Conservation (phyloP, 2,888 invertebrate genomes). For the Leptopilina syphax region DNA sequence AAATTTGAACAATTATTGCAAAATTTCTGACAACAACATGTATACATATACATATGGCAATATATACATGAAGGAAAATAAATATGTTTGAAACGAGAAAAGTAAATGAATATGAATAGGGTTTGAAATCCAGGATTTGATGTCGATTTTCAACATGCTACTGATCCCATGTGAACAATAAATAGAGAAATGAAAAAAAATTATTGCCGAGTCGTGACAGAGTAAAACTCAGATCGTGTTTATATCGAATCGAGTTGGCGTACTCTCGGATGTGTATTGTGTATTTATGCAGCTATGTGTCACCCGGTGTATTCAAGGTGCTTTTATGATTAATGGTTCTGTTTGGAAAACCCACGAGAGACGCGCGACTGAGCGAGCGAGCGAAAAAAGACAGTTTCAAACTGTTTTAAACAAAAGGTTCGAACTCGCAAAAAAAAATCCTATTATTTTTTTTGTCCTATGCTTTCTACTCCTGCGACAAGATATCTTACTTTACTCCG, state of each 20-base stretch:
- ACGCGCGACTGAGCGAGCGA: no score
- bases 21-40: no score
- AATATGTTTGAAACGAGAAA: background rate
- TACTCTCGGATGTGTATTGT: constrained; percentile 1
- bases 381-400: background rate
- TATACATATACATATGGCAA: no score
- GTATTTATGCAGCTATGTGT: constrained; percentile 27
- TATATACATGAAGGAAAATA: background rate
- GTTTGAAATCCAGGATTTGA: background rate
- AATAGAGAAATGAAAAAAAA: constrained; percentile 1
- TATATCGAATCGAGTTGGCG: background rate
- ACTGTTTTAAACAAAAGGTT: constrained; percentile 28
- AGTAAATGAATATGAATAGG: constrained; percentile 18
- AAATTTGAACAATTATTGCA: no score
- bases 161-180: constrained; percentile 5
- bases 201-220: constrained; percentile 13
- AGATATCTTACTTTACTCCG: constrained; percentile 10
- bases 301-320: constrained; percentile 11
- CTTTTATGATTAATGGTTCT: constrained; percentile 35
- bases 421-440: background rate
- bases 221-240: constrained; percentile 10
- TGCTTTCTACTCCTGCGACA: constrained; percentile 1
- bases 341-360: constrained; percentile 15
- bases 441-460: background rate
- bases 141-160: background rate